Percentiles rank a stretch among this genome's conserved stretches.
Conservation (phyloP, 2,888 invertebrate genomes). For the Mythimna albipuncta region DNA sequence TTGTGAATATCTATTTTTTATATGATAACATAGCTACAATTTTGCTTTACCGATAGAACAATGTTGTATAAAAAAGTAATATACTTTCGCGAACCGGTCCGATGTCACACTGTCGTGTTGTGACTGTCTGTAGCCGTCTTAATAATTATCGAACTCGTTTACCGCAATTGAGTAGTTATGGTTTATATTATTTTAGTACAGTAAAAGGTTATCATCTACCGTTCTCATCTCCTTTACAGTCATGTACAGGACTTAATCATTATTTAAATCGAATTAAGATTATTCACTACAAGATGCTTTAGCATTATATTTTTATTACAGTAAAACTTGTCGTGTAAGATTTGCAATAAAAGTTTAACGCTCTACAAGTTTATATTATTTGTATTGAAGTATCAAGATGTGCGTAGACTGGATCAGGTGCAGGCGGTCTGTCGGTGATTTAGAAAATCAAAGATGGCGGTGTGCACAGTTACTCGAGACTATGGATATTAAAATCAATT, state of each 20-base stretch:
- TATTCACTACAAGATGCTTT: slow-evolving; percentile 3
- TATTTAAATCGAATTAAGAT: slow-evolving; percentile 37
- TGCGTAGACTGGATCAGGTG: neutral
- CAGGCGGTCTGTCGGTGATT: too few relatives aligned
- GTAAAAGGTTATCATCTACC: slow-evolving; percentile 11
- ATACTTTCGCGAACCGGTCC: too few relatives aligned
- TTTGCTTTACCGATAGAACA: too few relatives aligned
- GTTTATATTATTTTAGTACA: slow-evolving; percentile 1
- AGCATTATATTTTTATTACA: slow-evolving; percentile 17
- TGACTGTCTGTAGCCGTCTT: neutral
- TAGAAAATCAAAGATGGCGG: too few relatives aligned
- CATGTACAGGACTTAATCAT: slow-evolving; percentile 27
- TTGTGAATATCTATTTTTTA: too few relatives aligned
- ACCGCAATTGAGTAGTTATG: slow-evolving; percentile 18
- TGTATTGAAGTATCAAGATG: neutral
- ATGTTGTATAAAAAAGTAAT: neutral
- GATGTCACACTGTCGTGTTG: neutral
- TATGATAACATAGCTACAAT: too few relatives aligned
- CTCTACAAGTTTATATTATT: slow-evolving; percentile 4
- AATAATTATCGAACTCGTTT: slow-evolving; percentile 24
- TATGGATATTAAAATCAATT: neutral
- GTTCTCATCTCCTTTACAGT: slow-evolving; percentile 8
- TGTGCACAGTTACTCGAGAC: too few relatives aligned
- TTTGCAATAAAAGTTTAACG: slow-evolving; percentile 1
- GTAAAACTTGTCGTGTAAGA: slow-evolving; percentile 6